phyloP scores from a whole-genome alignment of 2,888 invertebrate genomes.

The Agrenia bidenticulata region DNA sequence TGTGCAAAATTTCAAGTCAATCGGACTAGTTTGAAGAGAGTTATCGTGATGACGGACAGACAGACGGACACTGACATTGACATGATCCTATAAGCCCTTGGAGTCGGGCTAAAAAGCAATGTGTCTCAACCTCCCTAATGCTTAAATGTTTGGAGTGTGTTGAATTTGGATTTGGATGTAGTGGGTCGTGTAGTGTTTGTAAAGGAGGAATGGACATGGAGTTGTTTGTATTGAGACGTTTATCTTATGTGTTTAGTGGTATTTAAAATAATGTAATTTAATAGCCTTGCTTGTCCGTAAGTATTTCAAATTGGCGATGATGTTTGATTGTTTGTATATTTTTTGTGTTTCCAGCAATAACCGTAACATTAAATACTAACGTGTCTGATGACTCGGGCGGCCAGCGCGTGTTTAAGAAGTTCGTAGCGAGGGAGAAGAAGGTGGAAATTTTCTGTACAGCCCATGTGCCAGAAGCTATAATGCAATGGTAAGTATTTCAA shows the following conservation, averaged over 20 bases:
- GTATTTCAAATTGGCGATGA: not conserved
- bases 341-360: constrained; percentile 44
- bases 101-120: too few relatives aligned
- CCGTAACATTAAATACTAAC: constrained; percentile 44
- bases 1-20: too few relatives aligned
- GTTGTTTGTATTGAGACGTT: not conserved
- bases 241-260: not conserved
- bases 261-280: not conserved
- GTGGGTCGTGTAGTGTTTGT: too few relatives aligned
- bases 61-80: too few relatives aligned
- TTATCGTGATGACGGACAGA: too few relatives aligned
- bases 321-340: not conserved
- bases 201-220: too few relatives aligned
- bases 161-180: too few relatives aligned
- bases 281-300: not conserved
- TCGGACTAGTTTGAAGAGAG: too few relatives aligned
- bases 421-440: constrained; percentile 38
- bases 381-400: constrained; percentile 20
- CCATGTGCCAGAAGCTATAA: constrained; percentile 39
- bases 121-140: too few relatives aligned
- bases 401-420: constrained; percentile 33
- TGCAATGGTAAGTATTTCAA: constrained; percentile 48
- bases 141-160: too few relatives aligned
- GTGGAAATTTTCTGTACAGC: constrained; percentile 40
- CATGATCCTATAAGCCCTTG: too few relatives aligned